These are phyloP conservation scores for Dicaeum eximium DNA, from an alignment of 2,113 vertebrate species.

Conservation along the genomic window DNA sequence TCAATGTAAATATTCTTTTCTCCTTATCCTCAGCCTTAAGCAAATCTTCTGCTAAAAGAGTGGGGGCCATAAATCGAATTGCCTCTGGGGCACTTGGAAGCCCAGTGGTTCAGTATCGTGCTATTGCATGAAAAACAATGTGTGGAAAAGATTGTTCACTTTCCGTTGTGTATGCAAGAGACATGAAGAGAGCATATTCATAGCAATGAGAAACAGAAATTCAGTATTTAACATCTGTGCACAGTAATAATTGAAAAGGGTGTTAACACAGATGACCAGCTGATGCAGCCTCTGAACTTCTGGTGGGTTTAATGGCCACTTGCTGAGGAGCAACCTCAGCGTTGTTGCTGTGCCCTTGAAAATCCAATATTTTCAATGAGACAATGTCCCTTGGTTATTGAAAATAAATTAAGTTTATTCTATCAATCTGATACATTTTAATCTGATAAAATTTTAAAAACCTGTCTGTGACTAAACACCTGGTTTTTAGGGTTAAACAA, in stretches of 20 bases:
- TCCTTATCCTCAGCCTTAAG: constrained; percentile 1
- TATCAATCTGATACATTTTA: background rate
- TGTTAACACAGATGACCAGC: background rate
- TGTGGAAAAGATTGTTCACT: background rate
- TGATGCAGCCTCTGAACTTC: background rate
- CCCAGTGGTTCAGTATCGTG: background rate
- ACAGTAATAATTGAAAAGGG: background rate
- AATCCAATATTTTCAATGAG: background rate
- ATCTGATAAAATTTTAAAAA: background rate
- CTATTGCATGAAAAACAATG: background rate
- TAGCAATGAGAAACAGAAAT: background rate
- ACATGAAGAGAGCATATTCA: background rate
- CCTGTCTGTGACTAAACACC: background rate
- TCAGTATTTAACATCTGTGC: background rate
- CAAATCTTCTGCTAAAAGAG: background rate
- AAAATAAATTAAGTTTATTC: constrained; percentile 7
- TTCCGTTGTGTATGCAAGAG: background rate
- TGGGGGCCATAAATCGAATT: background rate
- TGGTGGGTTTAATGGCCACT: background rate
- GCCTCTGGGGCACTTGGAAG: background rate
- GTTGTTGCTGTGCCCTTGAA: background rate
- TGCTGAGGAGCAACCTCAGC: background rate
- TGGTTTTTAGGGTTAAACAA: constrained; percentile 17
- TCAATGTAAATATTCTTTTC: background rate
- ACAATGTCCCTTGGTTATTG: background rate